Evolutionary conservation across 2,888 invertebrate genomes (phyloP), one percentile per base, ranked within the genome.

Genomic region (Atrina japonica): DNA sequence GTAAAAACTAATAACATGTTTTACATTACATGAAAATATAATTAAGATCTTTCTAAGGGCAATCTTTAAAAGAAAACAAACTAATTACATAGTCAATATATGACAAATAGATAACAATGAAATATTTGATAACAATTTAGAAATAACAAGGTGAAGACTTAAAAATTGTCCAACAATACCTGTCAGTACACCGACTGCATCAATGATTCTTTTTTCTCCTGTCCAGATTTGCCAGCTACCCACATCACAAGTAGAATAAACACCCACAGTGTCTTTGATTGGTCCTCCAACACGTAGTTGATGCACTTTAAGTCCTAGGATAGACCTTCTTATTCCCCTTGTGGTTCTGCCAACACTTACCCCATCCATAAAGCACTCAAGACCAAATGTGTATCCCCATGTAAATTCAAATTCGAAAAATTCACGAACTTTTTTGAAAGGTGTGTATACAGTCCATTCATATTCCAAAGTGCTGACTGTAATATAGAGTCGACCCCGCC

Each of bases 381-480:
- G 27, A 18, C 70, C 70, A 16, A 30, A 66, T 30, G 45, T 45
- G 35, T 52, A 25, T n/a, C 70, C 59, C 70, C 70, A 70, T 0
- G 70, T 53, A 53, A 65, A 70, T 25, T 70, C 70, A 41, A 70
- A 53, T n/a, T 70, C 65, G 21, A 66, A 53, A 45, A 65, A 70
- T 1, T n/a, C 35, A 25, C 41, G 49, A 11, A 70, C 25, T 40
- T 27, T 70, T 35, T 49, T 60, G 23, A 70, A 53, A 14, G 29
- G n/a, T 7, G 75, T 70, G 49, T 70, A 77, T 6, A 73, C 73
- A 2, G 68, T 74, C 82, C 82, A 82, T 53, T 70, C 66, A 14
- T 58, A 55, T 7, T 64, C 65, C 9, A 27, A 49, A 1, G 81
- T 80, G 47, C 77, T 69, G n/a, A 82, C 47, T 0, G 70, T 74